phyloP scores from a whole-genome alignment of 2,797 vertebrate genomes.

The Hozukius guyotensis region DNA sequence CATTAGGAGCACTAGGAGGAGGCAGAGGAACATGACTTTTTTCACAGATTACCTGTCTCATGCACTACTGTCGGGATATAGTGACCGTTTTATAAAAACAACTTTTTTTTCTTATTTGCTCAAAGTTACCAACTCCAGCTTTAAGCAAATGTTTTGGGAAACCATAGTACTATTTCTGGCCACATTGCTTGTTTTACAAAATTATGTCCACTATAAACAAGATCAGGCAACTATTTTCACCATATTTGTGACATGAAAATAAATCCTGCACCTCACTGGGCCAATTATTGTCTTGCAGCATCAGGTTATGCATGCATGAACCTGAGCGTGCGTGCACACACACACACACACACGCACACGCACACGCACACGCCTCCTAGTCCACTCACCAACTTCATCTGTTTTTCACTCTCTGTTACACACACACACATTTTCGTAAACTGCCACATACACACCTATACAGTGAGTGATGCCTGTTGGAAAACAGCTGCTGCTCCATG shows the following conservation, averaged over 20 bases:
- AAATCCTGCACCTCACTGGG: background rate
- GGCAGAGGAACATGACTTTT: too few species aligned
- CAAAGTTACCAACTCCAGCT: too few species aligned
- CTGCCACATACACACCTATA: conserved; percentile 54
- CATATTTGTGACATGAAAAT: background rate
- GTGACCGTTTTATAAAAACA: too few species aligned
- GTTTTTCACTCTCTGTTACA: background rate
- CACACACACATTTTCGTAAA: background rate
- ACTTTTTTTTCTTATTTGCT: too few species aligned
- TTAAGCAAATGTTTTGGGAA: background rate
- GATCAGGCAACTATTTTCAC: background rate
- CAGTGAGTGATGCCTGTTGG: conserved; percentile 59
- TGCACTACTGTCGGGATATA: too few species aligned
- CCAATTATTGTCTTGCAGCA: background rate
- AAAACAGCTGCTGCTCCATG: conserved; percentile 82
- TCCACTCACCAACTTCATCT: conserved; percentile 33
- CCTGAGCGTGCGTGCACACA: background rate
- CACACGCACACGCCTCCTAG: conserved; percentile 36
- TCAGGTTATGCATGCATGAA: conserved; percentile 1
- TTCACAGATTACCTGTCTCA: too few species aligned
- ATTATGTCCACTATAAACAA: background rate
- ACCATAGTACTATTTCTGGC: background rate
- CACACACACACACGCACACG: conserved; percentile 29
- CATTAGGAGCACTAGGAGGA: too few species aligned
- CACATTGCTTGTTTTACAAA: background rate